A percentile compares a stretch with the other conserved stretches of the same genome.
Conservation (phyloP, 1,140 invertebrate genomes). For the Drosophila oshimai region DNA sequence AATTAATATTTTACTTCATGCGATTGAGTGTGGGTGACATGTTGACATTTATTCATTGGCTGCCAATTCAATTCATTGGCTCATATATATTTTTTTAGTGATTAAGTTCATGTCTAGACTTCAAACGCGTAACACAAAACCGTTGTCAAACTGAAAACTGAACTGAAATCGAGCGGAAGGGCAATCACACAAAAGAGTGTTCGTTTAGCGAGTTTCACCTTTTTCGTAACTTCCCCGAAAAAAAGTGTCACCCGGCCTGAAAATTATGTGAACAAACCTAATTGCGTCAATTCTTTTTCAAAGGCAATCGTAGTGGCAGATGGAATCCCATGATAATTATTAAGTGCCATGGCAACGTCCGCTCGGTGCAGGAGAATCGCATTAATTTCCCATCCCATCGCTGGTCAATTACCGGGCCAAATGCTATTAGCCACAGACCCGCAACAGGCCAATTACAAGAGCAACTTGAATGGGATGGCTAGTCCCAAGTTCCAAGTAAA, state of each 20-base stretch:
- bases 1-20: background rate
- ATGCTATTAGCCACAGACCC: conserved; percentile 56
- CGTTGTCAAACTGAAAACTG: conserved; percentile 2
- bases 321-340: conserved; percentile 44
- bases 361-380: conserved; percentile 38
- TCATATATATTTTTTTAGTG: background rate
- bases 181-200: conserved; percentile 2
- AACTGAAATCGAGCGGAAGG: conserved; percentile 9
- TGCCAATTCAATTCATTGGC: conserved; percentile 3
- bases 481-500: too few species aligned
- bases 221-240: conserved; percentile 14
- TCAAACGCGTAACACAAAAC: background rate
- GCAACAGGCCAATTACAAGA: conserved; percentile 53
- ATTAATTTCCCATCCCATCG: conserved; percentile 39
- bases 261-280: conserved; percentile 38
- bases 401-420: conserved; percentile 48
- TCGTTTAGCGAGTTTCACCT: conserved; percentile 3
- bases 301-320: background rate
- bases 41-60: background rate
- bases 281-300: conserved; percentile 34
- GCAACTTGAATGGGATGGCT: conserved; percentile 5
- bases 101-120: conserved; percentile 2
- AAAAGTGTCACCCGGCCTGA: background rate
- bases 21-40: too few species aligned
- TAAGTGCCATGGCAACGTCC: conserved; percentile 41